These are phyloP conservation scores for Sesamia nonagrioides DNA, from an alignment of 1,140 invertebrate species.

Conservation along the genomic window DNA sequence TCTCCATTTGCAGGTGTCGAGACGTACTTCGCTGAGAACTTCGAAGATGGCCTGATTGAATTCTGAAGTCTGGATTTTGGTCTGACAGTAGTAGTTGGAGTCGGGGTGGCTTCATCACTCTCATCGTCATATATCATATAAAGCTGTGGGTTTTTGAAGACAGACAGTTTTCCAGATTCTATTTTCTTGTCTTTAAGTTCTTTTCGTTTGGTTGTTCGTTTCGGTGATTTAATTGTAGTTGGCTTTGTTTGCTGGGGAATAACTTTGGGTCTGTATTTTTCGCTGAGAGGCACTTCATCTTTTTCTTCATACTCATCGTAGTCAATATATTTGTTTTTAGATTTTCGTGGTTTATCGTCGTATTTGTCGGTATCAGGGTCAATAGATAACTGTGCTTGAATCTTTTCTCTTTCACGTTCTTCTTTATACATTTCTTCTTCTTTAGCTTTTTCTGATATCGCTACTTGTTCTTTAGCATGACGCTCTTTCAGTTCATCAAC, in stretches of 20 bases:
- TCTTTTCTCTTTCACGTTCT: conserved; percentile 71
- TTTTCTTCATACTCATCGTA: conserved; percentile 76
- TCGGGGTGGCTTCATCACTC: conserved; percentile 55
- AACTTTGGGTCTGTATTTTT: conserved; percentile 69
- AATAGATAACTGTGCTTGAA: conserved; percentile 41
- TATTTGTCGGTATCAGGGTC: conserved; percentile 66
- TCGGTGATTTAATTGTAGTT: conserved; percentile 47
- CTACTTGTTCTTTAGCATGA: conserved; percentile 76
- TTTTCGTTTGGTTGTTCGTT: conserved; percentile 52
- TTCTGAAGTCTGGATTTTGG: conserved; percentile 33
- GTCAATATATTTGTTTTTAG: conserved; percentile 61
- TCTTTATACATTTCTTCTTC: conserved; percentile 78
- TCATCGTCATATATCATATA: conserved; percentile 71
- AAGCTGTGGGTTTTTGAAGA: conserved; percentile 75
- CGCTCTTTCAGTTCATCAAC: conserved; percentile 81
- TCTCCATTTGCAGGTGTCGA: conserved; percentile 52
- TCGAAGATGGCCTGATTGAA: conserved; percentile 35
- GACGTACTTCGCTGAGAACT: conserved; percentile 62
- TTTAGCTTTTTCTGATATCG: conserved; percentile 76
- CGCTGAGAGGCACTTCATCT: conserved; percentile 52
- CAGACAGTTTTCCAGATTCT: conserved; percentile 70
- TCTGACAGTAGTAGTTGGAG: conserved; percentile 45
- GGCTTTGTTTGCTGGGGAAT: conserved; percentile 50
- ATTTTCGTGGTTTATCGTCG: conserved; percentile 54
- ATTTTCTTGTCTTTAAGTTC: conserved; percentile 53